phyloP scores from a whole-genome alignment of 1,140 invertebrate species.

The Drosophila leontia region DNA sequence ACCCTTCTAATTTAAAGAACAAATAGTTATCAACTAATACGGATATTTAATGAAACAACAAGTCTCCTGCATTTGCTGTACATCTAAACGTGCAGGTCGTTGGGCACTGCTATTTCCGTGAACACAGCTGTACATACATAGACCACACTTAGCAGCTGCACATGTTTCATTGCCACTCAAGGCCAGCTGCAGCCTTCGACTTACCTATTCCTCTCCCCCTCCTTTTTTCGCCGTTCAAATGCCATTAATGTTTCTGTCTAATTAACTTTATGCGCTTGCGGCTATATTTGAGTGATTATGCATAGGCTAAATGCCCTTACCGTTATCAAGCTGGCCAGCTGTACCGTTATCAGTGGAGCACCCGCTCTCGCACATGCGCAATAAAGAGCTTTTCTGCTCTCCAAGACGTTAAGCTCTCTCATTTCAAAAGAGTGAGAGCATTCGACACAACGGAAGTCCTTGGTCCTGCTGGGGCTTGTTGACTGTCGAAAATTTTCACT shows the following conservation, averaged over 20 bases:
- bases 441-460: slow-evolving; percentile 50
- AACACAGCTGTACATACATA: too few species aligned
- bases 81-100: too few species aligned
- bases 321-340: slow-evolving; percentile 73
- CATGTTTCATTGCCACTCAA: slow-evolving; percentile 55
- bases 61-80: too few species aligned
- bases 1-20: too few species aligned
- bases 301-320: slow-evolving; percentile 40
- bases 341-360: slow-evolving; percentile 70
- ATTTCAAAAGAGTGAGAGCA: not conserved
- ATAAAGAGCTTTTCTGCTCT: slow-evolving; percentile 25
- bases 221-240: slow-evolving; percentile 32
- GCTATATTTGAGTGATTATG: slow-evolving; percentile 63
- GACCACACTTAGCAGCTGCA: slow-evolving; percentile 36
- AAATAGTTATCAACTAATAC: too few species aligned
- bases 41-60: too few species aligned
- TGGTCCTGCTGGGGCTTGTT: slow-evolving; percentile 67
- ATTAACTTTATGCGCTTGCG: slow-evolving; percentile 74
- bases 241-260: slow-evolving; percentile 56
- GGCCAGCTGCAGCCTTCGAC: slow-evolving; percentile 45
- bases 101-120: too few species aligned
- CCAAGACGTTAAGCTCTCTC: slow-evolving; percentile 47
- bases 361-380: slow-evolving; percentile 56
- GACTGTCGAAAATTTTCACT: slow-evolving; percentile 80
- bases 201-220: not conserved